phyloP scores from a whole-genome alignment of 1,140 invertebrate species.

The Drosophila pseudoananassae region DNA sequence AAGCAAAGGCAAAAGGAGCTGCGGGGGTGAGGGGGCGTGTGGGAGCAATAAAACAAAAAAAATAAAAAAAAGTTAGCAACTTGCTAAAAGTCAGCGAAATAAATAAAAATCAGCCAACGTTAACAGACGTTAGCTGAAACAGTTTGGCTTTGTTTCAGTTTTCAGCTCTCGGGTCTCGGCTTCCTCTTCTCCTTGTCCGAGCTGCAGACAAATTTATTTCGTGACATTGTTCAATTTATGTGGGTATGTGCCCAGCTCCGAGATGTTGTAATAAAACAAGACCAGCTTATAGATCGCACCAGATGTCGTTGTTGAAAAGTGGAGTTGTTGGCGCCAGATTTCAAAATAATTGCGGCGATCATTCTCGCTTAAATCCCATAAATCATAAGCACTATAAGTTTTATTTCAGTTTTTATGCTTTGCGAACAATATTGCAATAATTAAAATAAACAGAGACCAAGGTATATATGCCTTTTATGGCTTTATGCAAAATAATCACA shows the following conservation, averaged over 20 bases:
- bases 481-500: too few species aligned
- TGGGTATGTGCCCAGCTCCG: slow-evolving; percentile 20
- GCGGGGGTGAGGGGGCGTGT: slow-evolving; percentile 42
- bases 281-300: slow-evolving; percentile 22
- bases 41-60: slow-evolving; percentile 30
- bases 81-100: slow-evolving; percentile 73
- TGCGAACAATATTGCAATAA: too few species aligned
- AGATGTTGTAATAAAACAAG: slow-evolving; percentile 76
- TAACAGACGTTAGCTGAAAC: slow-evolving; percentile 58
- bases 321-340: slow-evolving; percentile 48
- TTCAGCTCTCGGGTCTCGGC: neutral
- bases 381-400: slow-evolving; percentile 40
- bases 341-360: slow-evolving; percentile 59
- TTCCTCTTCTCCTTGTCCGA: slow-evolving; percentile 36
- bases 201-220: slow-evolving; percentile 69
- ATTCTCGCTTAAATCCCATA: slow-evolving; percentile 45
- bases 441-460: too few species aligned
- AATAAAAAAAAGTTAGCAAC: slow-evolving; percentile 64
- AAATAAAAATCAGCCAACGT: slow-evolving; percentile 74
- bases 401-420: slow-evolving; percentile 38
- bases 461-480: too few species aligned
- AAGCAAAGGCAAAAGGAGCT: slow-evolving; percentile 16
- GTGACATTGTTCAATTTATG: slow-evolving; percentile 80
- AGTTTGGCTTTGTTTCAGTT: slow-evolving; percentile 42
- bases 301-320: slow-evolving; percentile 15